A percentile compares a stretch with the other conserved stretches of the same genome.
Conservation (phyloP, 2,113 vertebrate genomes). For the Panurus biarmicus region DNA sequence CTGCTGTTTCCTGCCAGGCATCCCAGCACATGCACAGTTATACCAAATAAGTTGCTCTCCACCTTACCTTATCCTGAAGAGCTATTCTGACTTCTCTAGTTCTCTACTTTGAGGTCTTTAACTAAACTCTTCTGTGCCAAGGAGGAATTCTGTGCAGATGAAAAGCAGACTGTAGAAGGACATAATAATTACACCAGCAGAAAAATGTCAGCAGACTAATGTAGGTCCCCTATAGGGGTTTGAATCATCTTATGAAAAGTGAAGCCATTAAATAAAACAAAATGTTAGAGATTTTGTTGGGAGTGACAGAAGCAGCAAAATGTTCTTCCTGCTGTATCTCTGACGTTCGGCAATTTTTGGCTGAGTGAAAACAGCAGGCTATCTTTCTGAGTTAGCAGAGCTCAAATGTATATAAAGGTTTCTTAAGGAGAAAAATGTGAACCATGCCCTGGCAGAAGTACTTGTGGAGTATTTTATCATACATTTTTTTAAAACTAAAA, state of each 20-base stretch:
- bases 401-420: neutral
- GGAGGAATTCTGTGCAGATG: neutral
- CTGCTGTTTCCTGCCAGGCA: neutral
- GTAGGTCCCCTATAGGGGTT: conserved; percentile 44
- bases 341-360: conserved; percentile 31
- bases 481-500: neutral
- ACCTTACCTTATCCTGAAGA: neutral
- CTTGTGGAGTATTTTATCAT: neutral
- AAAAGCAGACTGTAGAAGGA: conserved; percentile 33
- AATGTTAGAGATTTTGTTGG: conserved; percentile 52
- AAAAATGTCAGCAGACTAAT: conserved; percentile 53
- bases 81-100: neutral
- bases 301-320: conserved; percentile 45
- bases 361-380: conserved; percentile 38
- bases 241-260: conserved; percentile 47
- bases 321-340: conserved; percentile 39
- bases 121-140: neutral
- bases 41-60: neutral
- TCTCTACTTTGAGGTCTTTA: conserved; percentile 19
- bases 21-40: neutral
- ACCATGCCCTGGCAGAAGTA: neutral
- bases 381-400: neutral
- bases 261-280: conserved; percentile 55
- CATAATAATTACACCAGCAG: conserved; percentile 38
- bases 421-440: conserved; percentile 5